Evolutionary conservation across 1,140 invertebrate genomes (phyloP).

Genomic region (Helicoverpa armigera): DNA sequence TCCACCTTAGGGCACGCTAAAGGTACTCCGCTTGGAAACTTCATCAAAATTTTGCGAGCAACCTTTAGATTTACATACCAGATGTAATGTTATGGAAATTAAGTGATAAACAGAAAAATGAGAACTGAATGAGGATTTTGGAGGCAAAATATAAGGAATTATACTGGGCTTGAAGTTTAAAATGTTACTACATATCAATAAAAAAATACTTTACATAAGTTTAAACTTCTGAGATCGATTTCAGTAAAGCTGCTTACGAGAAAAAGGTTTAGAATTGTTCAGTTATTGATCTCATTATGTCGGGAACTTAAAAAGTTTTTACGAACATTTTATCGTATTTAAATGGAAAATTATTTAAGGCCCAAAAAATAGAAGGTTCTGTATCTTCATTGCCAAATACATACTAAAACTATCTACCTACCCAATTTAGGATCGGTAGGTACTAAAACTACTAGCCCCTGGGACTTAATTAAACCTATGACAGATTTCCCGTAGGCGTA

Average conservation of each 20-base stretch:
- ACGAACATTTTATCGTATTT: background rate
- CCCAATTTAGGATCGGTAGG: background rate
- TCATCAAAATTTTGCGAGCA: slow-evolving; percentile 1
- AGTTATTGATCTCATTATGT: too few relatives aligned
- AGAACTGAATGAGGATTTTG: too few relatives aligned
- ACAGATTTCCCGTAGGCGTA: slow-evolving; percentile 1
- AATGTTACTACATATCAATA: background rate
- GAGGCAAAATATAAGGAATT: too few relatives aligned
- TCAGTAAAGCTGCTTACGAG: too few relatives aligned
- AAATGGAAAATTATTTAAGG: background rate
- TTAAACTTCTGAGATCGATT: too few relatives aligned
- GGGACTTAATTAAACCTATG: background rate
- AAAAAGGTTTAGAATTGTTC: too few relatives aligned
- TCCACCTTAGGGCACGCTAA: slow-evolving; percentile 27
- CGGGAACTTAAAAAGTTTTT: too few relatives aligned
- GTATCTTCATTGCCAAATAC: too few relatives aligned
- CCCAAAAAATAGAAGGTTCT: too few relatives aligned
- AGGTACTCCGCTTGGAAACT: slow-evolving; percentile 1
- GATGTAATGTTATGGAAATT: background rate
- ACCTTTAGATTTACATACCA: background rate
- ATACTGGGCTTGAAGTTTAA: too few relatives aligned
- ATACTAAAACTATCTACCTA: background rate
- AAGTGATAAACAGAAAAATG: background rate
- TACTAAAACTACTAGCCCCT: background rate
- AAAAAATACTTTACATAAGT: background rate